Percentiles rank a stretch among this genome's conserved stretches.
Conservation (phyloP, 2,113 vertebrate species). For the Chaenogobius annularis region DNA sequence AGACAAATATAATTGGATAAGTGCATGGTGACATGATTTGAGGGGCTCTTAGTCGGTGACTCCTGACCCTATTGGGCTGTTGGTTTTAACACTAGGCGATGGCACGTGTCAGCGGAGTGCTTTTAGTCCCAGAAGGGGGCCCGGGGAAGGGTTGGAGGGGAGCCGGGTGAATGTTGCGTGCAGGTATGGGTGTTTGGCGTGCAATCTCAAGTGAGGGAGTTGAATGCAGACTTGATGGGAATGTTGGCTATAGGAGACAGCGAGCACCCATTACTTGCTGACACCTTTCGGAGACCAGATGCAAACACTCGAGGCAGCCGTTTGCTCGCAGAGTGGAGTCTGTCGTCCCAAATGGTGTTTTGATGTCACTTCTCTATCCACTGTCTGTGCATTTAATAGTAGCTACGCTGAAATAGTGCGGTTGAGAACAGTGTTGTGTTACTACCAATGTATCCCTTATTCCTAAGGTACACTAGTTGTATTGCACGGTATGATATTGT, state of each 20-base stretch:
- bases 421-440: not conserved
- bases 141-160: not conserved
- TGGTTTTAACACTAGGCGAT: constrained; percentile 58
- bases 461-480: not conserved
- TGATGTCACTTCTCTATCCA: constrained; percentile 28
- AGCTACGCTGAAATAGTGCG: not conserved
- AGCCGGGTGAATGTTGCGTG: not conserved
- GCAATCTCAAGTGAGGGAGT: constrained; percentile 41
- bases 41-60: constrained; percentile 45
- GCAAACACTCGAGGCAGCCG: constrained; percentile 51
- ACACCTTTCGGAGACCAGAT: constrained; percentile 49
- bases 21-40: constrained; percentile 66
- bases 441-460: not conserved
- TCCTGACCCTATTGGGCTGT: constrained; percentile 52
- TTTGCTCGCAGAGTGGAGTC: constrained; percentile 38
- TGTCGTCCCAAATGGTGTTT: constrained; percentile 42
- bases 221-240: constrained; percentile 49
- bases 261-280: constrained; percentile 61
- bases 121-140: constrained; percentile 36
- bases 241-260: constrained; percentile 56
- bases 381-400: constrained; percentile 10
- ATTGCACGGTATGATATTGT: not conserved
- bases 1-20: constrained; percentile 50
- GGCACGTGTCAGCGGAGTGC: constrained; percentile 49
- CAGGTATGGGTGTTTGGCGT: constrained; percentile 30